Conservation (phyloP, 2,113 vertebrate species). For the Heliornis fulica region DNA sequence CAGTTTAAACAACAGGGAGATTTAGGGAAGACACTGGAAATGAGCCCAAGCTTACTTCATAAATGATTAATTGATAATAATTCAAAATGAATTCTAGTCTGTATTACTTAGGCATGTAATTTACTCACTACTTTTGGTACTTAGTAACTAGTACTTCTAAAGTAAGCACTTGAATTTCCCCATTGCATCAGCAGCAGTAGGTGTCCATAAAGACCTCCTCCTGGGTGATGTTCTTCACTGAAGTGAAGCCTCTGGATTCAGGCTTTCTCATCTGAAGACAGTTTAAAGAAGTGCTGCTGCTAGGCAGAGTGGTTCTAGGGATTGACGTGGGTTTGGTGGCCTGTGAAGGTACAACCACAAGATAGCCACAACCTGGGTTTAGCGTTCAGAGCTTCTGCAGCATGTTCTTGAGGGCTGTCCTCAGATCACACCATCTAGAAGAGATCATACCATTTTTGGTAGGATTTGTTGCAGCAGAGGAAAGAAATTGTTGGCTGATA, state of each 20-base stretch:
- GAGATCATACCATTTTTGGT: neutral
- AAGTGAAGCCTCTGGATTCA: neutral
- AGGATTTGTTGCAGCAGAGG: neutral
- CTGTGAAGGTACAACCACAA: neutral
- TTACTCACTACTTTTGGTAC: neutral
- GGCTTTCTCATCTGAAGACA: neutral
- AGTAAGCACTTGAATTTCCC: neutral
- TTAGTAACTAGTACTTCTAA: neutral
- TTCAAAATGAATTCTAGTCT: neutral
- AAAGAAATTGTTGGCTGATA: neutral
- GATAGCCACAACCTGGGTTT: rapidly evolving
- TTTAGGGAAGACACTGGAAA: neutral
- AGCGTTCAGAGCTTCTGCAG: neutral
- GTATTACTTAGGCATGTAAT: neutral
- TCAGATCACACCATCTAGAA: neutral
- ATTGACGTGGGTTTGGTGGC: neutral
- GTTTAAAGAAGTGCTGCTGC: neutral
- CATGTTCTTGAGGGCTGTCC: neutral
- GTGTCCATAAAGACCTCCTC: neutral
- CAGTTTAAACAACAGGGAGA: neutral
- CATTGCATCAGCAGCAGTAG: neutral
- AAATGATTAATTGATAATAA: neutral
- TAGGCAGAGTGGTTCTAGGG: neutral
- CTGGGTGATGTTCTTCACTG: neutral
- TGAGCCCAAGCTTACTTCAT: neutral